Conservation (phyloP, 2,888 invertebrate species). For the Halictus quadricinctus region DNA sequence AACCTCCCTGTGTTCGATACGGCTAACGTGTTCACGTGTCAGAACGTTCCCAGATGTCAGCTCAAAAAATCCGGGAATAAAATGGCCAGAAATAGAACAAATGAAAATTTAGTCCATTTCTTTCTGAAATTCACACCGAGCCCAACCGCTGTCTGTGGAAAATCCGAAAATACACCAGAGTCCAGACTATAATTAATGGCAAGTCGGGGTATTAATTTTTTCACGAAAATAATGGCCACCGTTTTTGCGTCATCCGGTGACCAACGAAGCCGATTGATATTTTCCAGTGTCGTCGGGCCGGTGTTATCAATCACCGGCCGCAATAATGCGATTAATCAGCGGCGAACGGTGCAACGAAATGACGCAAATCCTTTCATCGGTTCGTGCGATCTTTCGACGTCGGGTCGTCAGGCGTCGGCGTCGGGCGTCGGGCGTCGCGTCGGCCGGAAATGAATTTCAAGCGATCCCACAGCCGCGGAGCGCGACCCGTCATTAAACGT, state of each 20-base stretch:
- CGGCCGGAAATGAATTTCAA: background rate
- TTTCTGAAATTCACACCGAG: too few species aligned
- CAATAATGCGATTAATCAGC: background rate
- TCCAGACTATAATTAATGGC: background rate
- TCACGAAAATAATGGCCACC: background rate
- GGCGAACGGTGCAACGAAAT: background rate
- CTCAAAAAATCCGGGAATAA: too few species aligned
- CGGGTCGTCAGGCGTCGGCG: background rate
- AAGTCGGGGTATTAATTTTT: background rate
- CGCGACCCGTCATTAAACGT: slow-evolving; percentile 50
- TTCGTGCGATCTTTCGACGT: background rate
- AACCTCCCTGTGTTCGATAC: background rate
- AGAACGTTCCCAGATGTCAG: too few species aligned
- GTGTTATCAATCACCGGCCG: background rate
- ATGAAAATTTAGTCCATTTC: too few species aligned
- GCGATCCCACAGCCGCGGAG: background rate
- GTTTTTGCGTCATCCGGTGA: background rate
- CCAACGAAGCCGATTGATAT: background rate
- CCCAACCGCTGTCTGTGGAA: too few species aligned
- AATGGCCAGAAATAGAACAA: too few species aligned
- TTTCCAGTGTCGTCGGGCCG: background rate
- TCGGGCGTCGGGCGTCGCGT: background rate
- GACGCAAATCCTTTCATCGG: background rate
- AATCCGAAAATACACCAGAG: background rate
- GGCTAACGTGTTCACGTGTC: background rate